Evolutionary conservation across 2,888 invertebrate genomes (phyloP), one percentile per base, ranked within the genome.

Genomic region (Lasioglossum oenotherae): DNA sequence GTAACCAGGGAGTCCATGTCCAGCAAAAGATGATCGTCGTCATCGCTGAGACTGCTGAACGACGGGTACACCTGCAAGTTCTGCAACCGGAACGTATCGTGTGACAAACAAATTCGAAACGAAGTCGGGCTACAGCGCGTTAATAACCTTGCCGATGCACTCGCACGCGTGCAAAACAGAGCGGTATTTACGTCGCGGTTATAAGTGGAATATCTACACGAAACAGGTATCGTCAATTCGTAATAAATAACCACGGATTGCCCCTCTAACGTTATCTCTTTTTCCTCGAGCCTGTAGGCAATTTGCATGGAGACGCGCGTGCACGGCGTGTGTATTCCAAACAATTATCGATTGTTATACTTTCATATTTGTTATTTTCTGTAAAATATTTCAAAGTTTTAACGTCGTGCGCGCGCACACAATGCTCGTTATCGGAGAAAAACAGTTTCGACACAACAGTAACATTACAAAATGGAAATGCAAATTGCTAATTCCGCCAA

Each of bases 1-100:
- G 90, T 87, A 8, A 92, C 92, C 60, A 92, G 87, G 0, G 94
- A 93, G 78, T 95, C 95, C 94, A 95, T 93, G 80, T 95, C 94
- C 76, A 94, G 85, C 41, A 94, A 88, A 31, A 92, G 91, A 73
- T 91, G 94, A 71, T 93, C 93, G 38, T 93, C 94, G 67, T 92
- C 93, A 60, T 93, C 93, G 60, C 92, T 74, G 19, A 89, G 73
- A 71, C 82, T 90, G 74, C 78, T 86, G 77, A 87, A 89, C 84
- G 92, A 82, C 23, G 93, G 88, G 82, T 90, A 93, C 72, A 91
- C 89, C 92, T 94, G 89, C 46, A 91, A 89, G 60, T 84, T 89
- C 92, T 94, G 89, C 46, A 91, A 89, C 69, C 84, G 81, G 44
- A 85, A 85, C 64, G 46, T 86, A 71, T 79, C 69, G 38, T 14